These are phyloP conservation scores for Drosophila macrospina DNA, from an alignment of 2,888 invertebrate genomes.

Conservation along the genomic window DNA sequence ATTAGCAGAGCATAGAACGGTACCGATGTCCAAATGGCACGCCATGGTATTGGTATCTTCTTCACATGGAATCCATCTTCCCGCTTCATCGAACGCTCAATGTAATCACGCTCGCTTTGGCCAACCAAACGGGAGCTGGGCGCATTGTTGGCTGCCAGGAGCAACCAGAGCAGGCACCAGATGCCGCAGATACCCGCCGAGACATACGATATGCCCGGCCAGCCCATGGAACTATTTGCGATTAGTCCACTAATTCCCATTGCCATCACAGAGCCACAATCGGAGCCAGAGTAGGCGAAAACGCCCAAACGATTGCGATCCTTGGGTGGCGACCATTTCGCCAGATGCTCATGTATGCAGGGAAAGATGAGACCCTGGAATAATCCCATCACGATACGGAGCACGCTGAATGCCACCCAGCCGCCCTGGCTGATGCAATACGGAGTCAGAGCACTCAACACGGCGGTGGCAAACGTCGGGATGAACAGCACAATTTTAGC, in stretches of 20 bases:
- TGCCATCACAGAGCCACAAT: constrained; percentile 88
- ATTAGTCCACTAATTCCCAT: constrained; percentile 88
- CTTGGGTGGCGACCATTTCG: constrained; percentile 89
- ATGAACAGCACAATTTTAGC: constrained; percentile 87
- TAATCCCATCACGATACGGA: constrained; percentile 89
- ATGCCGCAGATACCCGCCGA: constrained; percentile 86
- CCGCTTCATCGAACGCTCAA: constrained; percentile 86
- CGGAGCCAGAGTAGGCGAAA: constrained; percentile 87
- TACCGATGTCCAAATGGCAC: constrained; percentile 87
- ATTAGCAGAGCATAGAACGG: constrained; percentile 87
- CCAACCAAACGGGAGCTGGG: constrained; percentile 86
- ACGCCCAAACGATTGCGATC: constrained; percentile 88
- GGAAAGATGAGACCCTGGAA: constrained; percentile 89
- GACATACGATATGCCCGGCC: constrained; percentile 89
- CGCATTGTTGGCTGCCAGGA: constrained; percentile 87
- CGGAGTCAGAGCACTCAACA: constrained; percentile 89
- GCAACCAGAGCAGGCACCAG: constrained; percentile 87
- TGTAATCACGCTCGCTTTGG: constrained; percentile 87
- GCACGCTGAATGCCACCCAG: constrained; percentile 87
- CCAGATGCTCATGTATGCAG: constrained; percentile 88
- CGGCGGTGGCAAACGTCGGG: constrained; percentile 88
- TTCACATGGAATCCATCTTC: constrained; percentile 62
- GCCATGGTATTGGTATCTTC: constrained; percentile 87
- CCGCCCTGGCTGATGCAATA: constrained; percentile 88
- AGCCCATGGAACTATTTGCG: constrained; percentile 87